Evolutionary conservation across 1,140 invertebrate genomes (phyloP).

Genomic region (Calycopis cecrops): DNA sequence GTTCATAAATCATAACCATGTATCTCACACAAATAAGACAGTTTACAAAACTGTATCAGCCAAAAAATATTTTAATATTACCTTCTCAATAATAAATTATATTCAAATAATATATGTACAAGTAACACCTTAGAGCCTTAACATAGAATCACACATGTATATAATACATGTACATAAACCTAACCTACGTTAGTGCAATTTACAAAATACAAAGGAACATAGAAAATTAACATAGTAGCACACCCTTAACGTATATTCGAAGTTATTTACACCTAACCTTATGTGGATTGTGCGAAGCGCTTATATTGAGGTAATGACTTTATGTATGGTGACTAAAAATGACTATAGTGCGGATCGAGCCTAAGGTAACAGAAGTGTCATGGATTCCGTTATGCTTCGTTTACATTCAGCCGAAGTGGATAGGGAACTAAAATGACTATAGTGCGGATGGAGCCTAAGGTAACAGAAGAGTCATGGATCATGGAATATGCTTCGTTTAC

Average conservation of each 20-base stretch:
- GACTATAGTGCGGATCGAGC: slow-evolving; percentile 55
- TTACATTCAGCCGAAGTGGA: too few species aligned
- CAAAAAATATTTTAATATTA: too few species aligned
- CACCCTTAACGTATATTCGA: slow-evolving; percentile 8
- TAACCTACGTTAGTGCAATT: background rate
- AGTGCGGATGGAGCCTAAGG: slow-evolving; percentile 55
- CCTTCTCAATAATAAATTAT: too few species aligned
- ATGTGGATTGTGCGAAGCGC: slow-evolving; percentile 63
- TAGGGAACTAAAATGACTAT: too few species aligned
- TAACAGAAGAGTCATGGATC: slow-evolving; percentile 65
- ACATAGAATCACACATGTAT: slow-evolving; percentile 15
- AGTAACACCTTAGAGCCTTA: slow-evolving; percentile 2
- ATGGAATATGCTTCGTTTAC: too few species aligned
- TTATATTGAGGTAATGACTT: slow-evolving; percentile 70
- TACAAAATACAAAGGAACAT: slow-evolving; percentile 9
- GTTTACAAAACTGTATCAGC: too few species aligned
- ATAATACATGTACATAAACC: slow-evolving; percentile 18
- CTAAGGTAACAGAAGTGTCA: slow-evolving; percentile 67
- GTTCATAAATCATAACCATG: too few species aligned
- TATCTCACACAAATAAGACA: too few species aligned
- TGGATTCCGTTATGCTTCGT: slow-evolving; percentile 31
- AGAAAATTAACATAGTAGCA: background rate
- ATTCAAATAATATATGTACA: slow-evolving; percentile 3
- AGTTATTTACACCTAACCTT: slow-evolving; percentile 4
- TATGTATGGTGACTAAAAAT: slow-evolving; percentile 26